phyloP scores from a whole-genome alignment of 2,888 invertebrate genomes.

The Leistus spinibarbis region DNA sequence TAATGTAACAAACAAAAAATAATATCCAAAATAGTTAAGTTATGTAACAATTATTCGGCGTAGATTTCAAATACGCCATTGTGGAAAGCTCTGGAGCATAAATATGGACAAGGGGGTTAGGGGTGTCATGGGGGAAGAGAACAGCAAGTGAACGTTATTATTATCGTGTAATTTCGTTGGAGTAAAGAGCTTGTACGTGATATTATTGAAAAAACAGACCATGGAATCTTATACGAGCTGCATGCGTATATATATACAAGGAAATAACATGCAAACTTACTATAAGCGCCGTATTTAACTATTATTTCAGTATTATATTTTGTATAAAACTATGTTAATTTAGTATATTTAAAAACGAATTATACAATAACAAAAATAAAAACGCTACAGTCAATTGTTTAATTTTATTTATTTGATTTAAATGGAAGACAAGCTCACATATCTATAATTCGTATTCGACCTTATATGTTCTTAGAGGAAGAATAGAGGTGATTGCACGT shows the following conservation, averaged over 20 bases:
- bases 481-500: background rate
- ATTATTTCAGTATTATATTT: too few relatives aligned
- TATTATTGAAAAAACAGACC: conserved; percentile 47
- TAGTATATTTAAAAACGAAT: too few relatives aligned
- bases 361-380: too few relatives aligned
- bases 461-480: too few relatives aligned
- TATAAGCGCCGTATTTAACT: too few relatives aligned
- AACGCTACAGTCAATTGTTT: too few relatives aligned
- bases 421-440: too few relatives aligned
- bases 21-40: background rate
- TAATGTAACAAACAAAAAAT: background rate
- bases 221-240: background rate
- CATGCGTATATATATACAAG: background rate
- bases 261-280: background rate
- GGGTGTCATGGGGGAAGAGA: background rate
- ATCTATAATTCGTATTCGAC: too few relatives aligned
- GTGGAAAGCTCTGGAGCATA: background rate
- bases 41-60: background rate
- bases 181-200: conserved; percentile 43
- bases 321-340: too few relatives aligned
- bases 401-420: too few relatives aligned
- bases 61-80: background rate
- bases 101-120: background rate
- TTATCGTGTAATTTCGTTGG: conserved; percentile 53
- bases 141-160: conserved; percentile 47